Evolutionary conservation across 2,113 vertebrate genomes (phyloP), one percentile per base, ranked within the genome.

Genomic region (Motacilla alba): DNA sequence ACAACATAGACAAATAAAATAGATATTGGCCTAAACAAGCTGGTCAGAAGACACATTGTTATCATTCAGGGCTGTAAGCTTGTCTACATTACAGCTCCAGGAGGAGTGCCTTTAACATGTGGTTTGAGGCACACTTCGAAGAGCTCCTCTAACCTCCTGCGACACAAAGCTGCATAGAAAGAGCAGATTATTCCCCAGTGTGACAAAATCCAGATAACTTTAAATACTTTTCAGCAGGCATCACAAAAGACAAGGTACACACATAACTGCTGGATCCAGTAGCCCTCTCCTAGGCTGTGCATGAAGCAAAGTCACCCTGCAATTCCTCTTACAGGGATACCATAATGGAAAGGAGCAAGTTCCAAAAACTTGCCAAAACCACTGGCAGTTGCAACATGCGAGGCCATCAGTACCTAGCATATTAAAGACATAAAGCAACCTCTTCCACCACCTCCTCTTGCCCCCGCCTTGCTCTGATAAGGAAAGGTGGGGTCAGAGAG

Each of bases 1-100:
- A 80, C 80, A 96, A 92, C 95, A 90, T 67, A 92, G 83, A 85
- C 82, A 96, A 94, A 96, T 89, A 96, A 97, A 97, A 96, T 59
- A 96, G 73, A 95, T 66, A 88, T 83, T 55, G 91, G 93, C 96
- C 96, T 96, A 93, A 96, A 93, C 70, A 85, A 89, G 74, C 43
- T 93, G 60, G 41, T 95, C 89, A 93, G 67, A 91, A 83, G 75
- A 96, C 15, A 94, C 44, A 90, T 18, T 27, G 55, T 94, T 82
- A 95, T 46, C 62, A 93, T 53, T 88, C 44, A 85, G 67, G 64
- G 39, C 73, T 86, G 43, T 47, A 89, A 82, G 31, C 10, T 69
- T 77, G 52, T 63, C 66, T 93, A 82, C 31, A 14, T 67, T 90
- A 92, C 26, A 89, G 53, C 26, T 59, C 49, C 53, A 64, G 66